Conservation (phyloP, 2,888 invertebrate species). For the Strigamia transsilvanica region DNA sequence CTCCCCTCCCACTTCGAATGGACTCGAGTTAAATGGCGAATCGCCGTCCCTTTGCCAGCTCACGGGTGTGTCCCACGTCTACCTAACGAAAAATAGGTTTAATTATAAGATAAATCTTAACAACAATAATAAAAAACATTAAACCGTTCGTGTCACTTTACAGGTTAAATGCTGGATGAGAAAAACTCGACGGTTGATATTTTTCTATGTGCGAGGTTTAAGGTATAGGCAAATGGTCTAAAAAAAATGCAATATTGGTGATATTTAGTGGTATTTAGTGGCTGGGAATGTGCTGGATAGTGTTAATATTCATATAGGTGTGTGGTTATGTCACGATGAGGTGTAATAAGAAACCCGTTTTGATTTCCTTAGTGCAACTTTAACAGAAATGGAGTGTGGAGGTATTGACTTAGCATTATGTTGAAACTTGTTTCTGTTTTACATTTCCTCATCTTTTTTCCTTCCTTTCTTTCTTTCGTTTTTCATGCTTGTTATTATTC, state of each 20-base stretch:
- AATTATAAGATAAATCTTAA: not conserved
- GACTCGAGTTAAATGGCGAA: conserved; percentile 49
- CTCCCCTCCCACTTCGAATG: conserved; percentile 43
- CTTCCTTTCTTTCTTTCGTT: not conserved
- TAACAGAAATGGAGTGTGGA: not conserved
- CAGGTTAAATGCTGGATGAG: not conserved
- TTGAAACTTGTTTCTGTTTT: conserved; percentile 26
- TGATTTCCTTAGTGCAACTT: conserved; percentile 23
- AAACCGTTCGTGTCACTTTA: not conserved
- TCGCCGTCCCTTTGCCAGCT: conserved; percentile 49
- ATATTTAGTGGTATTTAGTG: not conserved
- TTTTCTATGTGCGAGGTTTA: not conserved
- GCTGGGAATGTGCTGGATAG: not conserved
- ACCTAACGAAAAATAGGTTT: conserved; percentile 12
- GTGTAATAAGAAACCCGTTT: conserved; percentile 40
- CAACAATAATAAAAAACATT: conserved; percentile 24
- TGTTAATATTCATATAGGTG: not conserved
- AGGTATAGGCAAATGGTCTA: not conserved
- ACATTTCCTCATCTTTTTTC: conserved; percentile 9
- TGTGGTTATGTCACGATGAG: conserved; percentile 22
- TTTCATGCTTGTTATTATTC: not conserved
- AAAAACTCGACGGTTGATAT: not conserved
- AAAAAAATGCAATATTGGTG: not conserved
- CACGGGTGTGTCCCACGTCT: conserved; percentile 39
- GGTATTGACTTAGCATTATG: conserved; percentile 24